Base-by-base conservation (phyloP, 2,888 invertebrate species). In the Busseola fusca region DNA sequence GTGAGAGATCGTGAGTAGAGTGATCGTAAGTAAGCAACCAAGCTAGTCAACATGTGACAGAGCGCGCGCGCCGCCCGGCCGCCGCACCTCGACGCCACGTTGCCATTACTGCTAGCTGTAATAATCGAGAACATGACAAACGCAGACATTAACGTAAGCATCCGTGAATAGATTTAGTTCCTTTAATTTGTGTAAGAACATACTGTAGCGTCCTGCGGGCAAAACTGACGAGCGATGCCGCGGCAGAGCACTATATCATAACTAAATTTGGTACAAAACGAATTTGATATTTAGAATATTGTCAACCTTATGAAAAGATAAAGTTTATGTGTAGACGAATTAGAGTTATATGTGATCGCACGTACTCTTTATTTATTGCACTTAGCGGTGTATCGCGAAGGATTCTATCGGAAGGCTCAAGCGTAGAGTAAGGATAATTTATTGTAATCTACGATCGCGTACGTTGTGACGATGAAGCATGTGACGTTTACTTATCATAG, bases 31-130 rank as follows among this genome's bases (percentile, higher is more conserved):
- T 93, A 92, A 93, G 94, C 93, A 94, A 94, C 91, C 90, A 91
- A 94, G 94, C 95, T 95, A 95, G 95, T 95, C 95, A 95, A 89
- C 89, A 84, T 85, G 94, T 90, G 94, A 91, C 91, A 87, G 89
- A 80, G 86, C 87, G 82, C 84, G 85, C 63, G 84, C 79, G 76
- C 81, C 81, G 76, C 82, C 73, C 59, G 70, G 79, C 75, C 67
- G 76, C 84, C 85, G 84, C 85, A 83, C 85, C 86, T 86, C 87
- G 86, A 87, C 87, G 91, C 91, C 93, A 90, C 91, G 93, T 91
- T 92, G 94, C 93, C 94, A 93, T 93, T 91, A 88, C 91, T 89
- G 89, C 92, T 91, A 92, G 91, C 93, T 91, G 85, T 87, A 84
- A 86, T 81, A 84, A 84, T 85, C 75, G 82, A 84, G 86, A 86